Conservation (phyloP, 2,113 vertebrate species). For the Calyptomena viridis region DNA sequence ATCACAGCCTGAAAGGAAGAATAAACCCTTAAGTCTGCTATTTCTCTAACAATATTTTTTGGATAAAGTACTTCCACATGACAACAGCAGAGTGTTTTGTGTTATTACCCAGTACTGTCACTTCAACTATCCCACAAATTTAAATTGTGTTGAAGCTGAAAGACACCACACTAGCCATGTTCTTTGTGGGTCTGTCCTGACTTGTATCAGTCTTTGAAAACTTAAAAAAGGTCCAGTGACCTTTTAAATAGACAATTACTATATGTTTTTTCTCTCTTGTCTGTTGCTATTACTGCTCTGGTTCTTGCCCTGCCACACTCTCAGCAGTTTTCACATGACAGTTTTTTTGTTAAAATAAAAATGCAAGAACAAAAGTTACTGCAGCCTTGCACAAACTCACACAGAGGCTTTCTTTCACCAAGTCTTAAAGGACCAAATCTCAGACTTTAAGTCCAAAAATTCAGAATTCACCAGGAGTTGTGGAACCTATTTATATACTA, state of each 20-base stretch:
- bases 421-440: background rate
- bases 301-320: background rate
- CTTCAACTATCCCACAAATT: background rate
- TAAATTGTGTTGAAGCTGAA: background rate
- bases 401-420: accelerated
- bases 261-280: background rate
- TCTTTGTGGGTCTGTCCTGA: background rate
- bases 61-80: background rate
- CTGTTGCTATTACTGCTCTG: background rate
- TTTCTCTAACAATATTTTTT: background rate
- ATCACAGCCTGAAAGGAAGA: background rate
- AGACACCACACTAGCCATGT: background rate
- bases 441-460: background rate
- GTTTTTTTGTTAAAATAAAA: background rate
- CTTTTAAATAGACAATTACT: background rate
- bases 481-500: background rate
- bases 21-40: background rate
- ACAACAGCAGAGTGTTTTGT: background rate
- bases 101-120: background rate
- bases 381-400: accelerated
- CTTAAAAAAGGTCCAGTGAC: background rate
- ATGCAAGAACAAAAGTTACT: background rate
- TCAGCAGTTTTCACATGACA: background rate
- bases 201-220: background rate
- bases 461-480: background rate